Conservation (phyloP, 2,113 vertebrate species). For the Oncorhynchus nerka region DNA sequence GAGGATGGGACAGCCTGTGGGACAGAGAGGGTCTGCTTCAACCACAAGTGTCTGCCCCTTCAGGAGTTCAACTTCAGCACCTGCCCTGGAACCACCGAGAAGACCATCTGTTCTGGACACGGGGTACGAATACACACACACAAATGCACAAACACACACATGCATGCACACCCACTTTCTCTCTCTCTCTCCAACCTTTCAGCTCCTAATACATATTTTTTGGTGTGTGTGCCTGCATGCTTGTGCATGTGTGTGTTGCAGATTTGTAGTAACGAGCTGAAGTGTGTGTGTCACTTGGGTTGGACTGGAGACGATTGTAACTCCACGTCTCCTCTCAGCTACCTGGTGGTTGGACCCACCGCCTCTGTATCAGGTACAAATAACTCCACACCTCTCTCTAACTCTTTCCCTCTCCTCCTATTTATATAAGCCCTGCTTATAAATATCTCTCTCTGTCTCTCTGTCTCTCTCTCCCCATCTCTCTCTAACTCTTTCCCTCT, state of each 20-base stretch:
- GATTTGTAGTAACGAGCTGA: constrained; percentile 95
- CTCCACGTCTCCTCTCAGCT: constrained; percentile 73
- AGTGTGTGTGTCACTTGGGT: constrained; percentile 88
- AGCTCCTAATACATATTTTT: too few relatives aligned
- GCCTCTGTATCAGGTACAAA: constrained; percentile 67
- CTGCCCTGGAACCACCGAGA: constrained; percentile 85
- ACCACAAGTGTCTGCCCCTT: constrained; percentile 88
- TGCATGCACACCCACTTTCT: not conserved
- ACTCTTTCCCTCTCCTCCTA: too few relatives aligned
- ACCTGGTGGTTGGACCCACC: constrained; percentile 66
- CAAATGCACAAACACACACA: not conserved
- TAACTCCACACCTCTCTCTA: not conserved
- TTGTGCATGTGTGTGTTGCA: constrained; percentile 46
- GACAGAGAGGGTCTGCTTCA: constrained; percentile 87
- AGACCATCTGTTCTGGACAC: constrained; percentile 87
- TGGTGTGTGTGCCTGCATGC: not conserved
- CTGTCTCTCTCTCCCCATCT: not conserved
- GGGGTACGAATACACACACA: constrained; percentile 75
- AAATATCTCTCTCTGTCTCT: constrained; percentile 51
- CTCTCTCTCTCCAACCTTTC: too few relatives aligned
- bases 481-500: not conserved
- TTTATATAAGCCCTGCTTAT: constrained; percentile 44
- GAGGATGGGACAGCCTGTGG: constrained; percentile 94
- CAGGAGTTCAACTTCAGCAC: constrained; percentile 96
- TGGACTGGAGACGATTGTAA: constrained; percentile 91